Evolutionary conservation across 2,888 invertebrate genomes (phyloP).

Genomic region (Xylota sylvarum): DNA sequence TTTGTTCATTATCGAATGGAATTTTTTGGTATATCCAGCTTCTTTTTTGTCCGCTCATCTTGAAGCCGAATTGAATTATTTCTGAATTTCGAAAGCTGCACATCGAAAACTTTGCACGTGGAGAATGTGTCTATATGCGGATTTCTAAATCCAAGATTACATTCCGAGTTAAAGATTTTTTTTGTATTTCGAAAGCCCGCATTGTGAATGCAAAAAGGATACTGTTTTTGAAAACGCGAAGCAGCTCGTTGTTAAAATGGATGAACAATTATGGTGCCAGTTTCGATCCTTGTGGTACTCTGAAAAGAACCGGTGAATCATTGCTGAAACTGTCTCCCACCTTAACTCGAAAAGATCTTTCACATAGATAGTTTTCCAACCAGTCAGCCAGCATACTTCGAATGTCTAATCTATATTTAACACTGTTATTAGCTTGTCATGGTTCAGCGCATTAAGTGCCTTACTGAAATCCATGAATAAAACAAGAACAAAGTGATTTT

Average conservation of each 20-base stretch:
- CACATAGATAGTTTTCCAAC: neutral
- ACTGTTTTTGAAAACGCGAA: neutral
- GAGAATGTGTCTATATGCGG: too few species aligned
- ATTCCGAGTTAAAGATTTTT: too few species aligned
- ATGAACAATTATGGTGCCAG: neutral
- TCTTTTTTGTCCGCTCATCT: too few species aligned
- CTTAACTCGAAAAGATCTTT: neutral
- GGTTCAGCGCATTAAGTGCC: neutral
- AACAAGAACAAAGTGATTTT: neutral
- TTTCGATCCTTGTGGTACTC: constrained; percentile 2
- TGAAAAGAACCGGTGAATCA: neutral
- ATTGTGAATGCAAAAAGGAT: neutral
- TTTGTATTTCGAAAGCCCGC: too few species aligned
- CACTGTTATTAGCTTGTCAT: neutral
- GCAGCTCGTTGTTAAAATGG: neutral
- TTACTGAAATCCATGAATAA: neutral
- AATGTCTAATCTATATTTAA: too few species aligned
- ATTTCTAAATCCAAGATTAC: too few species aligned
- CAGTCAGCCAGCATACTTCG: too few species aligned
- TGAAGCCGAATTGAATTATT: too few species aligned
- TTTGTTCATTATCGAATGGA: too few species aligned
- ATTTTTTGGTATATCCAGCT: too few species aligned
- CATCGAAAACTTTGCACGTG: too few species aligned
- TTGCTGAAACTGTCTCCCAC: neutral
- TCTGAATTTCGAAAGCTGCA: too few species aligned